Percentiles rank a stretch among this genome's conserved stretches.
Conservation (phyloP, 1,140 invertebrate species). For the Cylas formicarius region DNA sequence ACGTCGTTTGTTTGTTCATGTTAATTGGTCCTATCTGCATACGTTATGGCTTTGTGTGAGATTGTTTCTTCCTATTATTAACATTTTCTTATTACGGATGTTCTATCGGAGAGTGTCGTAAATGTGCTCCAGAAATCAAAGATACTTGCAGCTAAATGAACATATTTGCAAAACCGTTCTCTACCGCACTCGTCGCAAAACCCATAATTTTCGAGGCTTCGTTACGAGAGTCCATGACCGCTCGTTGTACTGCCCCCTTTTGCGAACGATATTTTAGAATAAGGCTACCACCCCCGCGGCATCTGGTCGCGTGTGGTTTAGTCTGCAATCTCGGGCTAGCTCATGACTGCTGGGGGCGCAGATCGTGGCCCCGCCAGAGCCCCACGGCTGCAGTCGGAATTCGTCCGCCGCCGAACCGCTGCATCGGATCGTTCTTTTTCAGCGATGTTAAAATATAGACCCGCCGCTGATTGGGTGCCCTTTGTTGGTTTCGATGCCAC, state of each 20-base stretch:
- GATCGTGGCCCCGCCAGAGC: slow-evolving; percentile 28
- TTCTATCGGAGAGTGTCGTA: no score
- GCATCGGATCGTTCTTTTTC: slow-evolving; percentile 4
- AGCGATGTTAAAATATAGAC: slow-evolving; percentile 2
- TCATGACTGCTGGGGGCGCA: slow-evolving; percentile 35
- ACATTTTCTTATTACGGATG: no score
- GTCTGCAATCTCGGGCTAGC: slow-evolving; percentile 30
- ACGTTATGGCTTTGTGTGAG: no score
- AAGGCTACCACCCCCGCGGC: slow-evolving; percentile 34
- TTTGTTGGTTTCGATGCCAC: not conserved
- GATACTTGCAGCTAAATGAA: no score
- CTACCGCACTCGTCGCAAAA: no score
- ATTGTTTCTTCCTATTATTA: no score
- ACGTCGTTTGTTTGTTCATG: no score
- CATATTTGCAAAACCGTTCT: no score
- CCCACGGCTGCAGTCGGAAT: slow-evolving; percentile 34
- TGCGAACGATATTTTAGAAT: slow-evolving; percentile 13
- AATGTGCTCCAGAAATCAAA: no score
- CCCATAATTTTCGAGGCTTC: slow-evolving; percentile 12
- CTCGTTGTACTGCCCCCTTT: not conserved
- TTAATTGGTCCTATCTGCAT: no score
- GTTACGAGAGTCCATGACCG: slow-evolving; percentile 2
- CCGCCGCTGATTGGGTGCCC: not conserved
- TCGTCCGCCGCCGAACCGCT: slow-evolving; percentile 27
- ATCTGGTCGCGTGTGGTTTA: slow-evolving; percentile 35